Base-by-base conservation (phyloP, 2,113 vertebrate species). In the Aegotheles bennettii region DNA sequence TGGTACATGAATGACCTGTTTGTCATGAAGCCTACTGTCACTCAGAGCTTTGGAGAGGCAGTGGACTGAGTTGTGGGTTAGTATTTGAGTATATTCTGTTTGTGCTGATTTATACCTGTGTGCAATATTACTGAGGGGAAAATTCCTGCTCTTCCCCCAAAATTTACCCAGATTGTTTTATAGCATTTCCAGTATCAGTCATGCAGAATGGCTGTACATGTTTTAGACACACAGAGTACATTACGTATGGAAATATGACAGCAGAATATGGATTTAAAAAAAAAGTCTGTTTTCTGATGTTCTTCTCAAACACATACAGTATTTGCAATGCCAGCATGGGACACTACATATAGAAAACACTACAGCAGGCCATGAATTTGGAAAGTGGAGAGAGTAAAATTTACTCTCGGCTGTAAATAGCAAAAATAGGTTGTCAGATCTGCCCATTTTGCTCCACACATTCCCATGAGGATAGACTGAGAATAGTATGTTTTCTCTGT, bases 381-480 rank as follows among this genome's bases (percentile, higher is more conserved):
- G 94, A 94, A 96, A 91, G 67, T 36, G 87, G 51, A 50, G 20
- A 45, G 82, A 89, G 79, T 80, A 94, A 88, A 87, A 84, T 90
- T 93, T 94, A 89, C 85, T 81, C 69, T 87, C 6, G 3, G 15
- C 35, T 77, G 56, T 78, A 93, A 95, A 76, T 87, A 84, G 64
- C 70, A 69, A 92, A 95, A 93, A 78, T 40, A 92, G 3, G 5
- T 74, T 79, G 42, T 87, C 59, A 74, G 56, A 92, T 94, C 77
- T 87, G 42, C 82, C 77, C 77, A 43, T 85, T 94, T 96, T 90
- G 45, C 51, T 95, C 60, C 78, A 96, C 95, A 56, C 57, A 84
- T 97, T 96, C 95, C 87, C 90, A 84, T 95, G 95, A 97, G 59
- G 96, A 96, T 96, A 96, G 97, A 96, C 87, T 96, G 93, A 94